phyloP scores from a whole-genome alignment of 2,113 vertebrate species.

The Osmerus eperlanus region DNA sequence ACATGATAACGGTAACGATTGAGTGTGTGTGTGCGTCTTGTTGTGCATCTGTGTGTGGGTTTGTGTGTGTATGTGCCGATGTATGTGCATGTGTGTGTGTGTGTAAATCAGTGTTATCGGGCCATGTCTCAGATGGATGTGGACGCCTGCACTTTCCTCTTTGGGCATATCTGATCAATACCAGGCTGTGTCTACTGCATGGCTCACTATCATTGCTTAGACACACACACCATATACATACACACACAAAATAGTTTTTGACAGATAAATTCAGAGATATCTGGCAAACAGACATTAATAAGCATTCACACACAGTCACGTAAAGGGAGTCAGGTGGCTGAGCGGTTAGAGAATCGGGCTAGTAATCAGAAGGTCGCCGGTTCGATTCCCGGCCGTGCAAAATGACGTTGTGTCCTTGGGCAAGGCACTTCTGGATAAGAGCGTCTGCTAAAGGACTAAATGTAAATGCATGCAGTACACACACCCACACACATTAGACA shows the following conservation, averaged over 20 bases:
- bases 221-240: constrained; percentile 4
- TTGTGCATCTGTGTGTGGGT: not conserved
- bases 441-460: too few species aligned
- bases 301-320: not conserved
- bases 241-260: constrained; percentile 17
- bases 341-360: too few species aligned
- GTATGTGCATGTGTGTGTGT: constrained; percentile 9
- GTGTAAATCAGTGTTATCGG: not conserved
- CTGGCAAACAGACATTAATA: constrained; percentile 9
- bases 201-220: constrained; percentile 1
- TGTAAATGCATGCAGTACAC: not conserved
- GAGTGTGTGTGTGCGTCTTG: not conserved
- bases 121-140: constrained; percentile 23
- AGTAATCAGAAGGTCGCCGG: too few species aligned
- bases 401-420: too few species aligned
- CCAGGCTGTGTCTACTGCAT: constrained; percentile 22
- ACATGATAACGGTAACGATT: too few species aligned
- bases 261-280: constrained; percentile 14
- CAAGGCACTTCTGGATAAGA: too few species aligned
- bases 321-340: too few species aligned
- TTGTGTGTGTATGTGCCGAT: constrained; percentile 2
- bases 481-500: too few species aligned
- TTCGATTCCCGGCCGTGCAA: too few species aligned
- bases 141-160: constrained; percentile 32
- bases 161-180: constrained; percentile 16